Conservation (phyloP, 2,113 vertebrate species). For the Sorex araneus region DNA sequence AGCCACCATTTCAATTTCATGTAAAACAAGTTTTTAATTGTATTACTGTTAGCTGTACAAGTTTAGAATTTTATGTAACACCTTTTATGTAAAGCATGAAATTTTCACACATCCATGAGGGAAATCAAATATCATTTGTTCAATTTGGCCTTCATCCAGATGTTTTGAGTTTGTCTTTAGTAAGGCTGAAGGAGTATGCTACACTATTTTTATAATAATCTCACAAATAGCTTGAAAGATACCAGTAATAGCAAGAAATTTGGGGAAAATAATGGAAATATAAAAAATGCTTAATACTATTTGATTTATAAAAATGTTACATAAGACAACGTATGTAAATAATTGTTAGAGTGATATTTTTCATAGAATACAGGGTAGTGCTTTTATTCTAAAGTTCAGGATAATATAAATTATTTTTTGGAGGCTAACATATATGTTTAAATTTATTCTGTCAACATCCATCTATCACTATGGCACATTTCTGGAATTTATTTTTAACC, state of each 20-base stretch:
- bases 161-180: conserved; percentile 2
- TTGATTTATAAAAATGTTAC: conserved; percentile 22
- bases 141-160: background rate
- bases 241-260: background rate
- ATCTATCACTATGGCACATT: background rate
- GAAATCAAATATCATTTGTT: background rate
- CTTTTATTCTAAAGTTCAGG: conserved; percentile 5
- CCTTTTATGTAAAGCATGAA: background rate
- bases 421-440: background rate
- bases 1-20: background rate
- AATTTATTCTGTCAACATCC: background rate
- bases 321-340: conserved; percentile 22
- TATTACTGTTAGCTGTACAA: background rate
- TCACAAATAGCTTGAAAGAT: background rate
- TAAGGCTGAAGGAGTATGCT: background rate
- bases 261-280: background rate
- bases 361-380: background rate
- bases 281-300: background rate
- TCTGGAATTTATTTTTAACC: conserved; percentile 43
- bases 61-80: background rate
- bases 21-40: background rate
- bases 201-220: background rate
- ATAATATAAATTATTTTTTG: background rate
- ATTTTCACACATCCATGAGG: conserved; percentile 4
- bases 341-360: background rate